These are phyloP conservation scores for Cydia fagiglandana DNA, from an alignment of 1,140 invertebrate species.

Conservation along the genomic window DNA sequence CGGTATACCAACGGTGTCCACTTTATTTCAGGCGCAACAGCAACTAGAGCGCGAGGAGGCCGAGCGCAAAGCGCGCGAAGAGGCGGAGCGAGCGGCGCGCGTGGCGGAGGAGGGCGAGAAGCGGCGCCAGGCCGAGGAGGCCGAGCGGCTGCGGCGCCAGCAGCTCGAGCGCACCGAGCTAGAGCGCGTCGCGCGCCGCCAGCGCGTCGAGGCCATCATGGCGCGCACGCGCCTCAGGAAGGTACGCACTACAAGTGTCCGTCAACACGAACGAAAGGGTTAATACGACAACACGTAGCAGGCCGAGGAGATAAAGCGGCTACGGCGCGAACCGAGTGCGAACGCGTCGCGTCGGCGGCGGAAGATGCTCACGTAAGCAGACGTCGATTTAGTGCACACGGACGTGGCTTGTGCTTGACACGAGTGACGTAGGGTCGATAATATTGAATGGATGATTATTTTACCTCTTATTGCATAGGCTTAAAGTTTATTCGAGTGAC, in stretches of 20 bases:
- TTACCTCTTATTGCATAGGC: no score
- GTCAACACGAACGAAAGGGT: neutral
- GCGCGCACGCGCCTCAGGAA: conserved; percentile 26
- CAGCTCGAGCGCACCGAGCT: conserved; percentile 64
- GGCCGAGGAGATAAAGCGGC: conserved; percentile 47
- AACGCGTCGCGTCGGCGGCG: conserved; percentile 22
- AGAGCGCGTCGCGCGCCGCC: conserved; percentile 26
- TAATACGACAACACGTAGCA: neutral
- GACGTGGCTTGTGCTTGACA: no score
- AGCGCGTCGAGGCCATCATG: conserved; percentile 34
- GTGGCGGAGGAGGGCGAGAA: conserved; percentile 55
- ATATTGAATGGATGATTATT: no score
- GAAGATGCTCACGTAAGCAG: no score
- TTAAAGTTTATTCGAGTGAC: no score
- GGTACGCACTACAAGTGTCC: conserved; percentile 41
- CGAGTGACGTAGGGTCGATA: no score
- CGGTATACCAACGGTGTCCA: no score
- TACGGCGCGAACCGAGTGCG: conserved; percentile 57
- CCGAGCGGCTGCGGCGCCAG: conserved; percentile 52
- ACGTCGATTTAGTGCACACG: no score
- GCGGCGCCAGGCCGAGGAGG: conserved; percentile 53
- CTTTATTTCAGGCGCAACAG: conserved; percentile 80
- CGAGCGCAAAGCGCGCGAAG: conserved; percentile 86
- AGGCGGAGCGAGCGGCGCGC: conserved; percentile 83
- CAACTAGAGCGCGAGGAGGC: conserved; percentile 87